Percentiles rank a stretch among this genome's conserved stretches.
phyloP scores from a whole-genome alignment of 2,888 invertebrate genomes.

The Ceramica pisi region DNA sequence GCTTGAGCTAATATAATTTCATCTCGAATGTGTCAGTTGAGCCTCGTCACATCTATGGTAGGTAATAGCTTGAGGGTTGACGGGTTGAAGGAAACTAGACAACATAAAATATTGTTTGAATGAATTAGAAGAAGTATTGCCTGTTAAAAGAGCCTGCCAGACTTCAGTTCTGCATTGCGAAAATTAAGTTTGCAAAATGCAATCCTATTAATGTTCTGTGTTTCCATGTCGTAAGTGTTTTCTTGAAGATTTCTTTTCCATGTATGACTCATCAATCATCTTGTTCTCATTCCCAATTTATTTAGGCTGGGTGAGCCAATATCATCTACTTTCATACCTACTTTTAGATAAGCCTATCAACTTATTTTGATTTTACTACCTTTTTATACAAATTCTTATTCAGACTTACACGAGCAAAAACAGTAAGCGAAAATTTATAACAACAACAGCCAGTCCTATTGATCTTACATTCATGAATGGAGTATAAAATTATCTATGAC shows the following conservation, averaged over 20 bases:
- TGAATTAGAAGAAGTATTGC: slow-evolving; percentile 12
- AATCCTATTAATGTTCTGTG: background rate
- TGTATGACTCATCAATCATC: background rate
- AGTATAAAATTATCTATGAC: slow-evolving; percentile 34
- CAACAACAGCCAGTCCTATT: background rate
- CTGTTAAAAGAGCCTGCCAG: background rate
- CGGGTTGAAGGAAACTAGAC: slow-evolving; percentile 30
- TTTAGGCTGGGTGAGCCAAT: too few species aligned
- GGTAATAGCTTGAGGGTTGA: slow-evolving; percentile 72
- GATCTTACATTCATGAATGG: slow-evolving; percentile 19
- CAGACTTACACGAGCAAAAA: background rate
- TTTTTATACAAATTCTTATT: background rate
- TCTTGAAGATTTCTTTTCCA: background rate
- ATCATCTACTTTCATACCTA: background rate
- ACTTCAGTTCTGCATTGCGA: too few species aligned
- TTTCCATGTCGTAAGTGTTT: background rate
- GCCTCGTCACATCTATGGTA: slow-evolving; percentile 72
- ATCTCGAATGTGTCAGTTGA: slow-evolving; percentile 74
- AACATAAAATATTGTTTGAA: slow-evolving; percentile 31
- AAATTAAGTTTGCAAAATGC: too few species aligned
- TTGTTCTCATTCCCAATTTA: too few species aligned
- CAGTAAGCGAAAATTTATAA: background rate
- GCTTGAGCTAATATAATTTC: slow-evolving; percentile 79
- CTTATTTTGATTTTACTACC: background rate
- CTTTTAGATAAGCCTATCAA: background rate